Conservation (phyloP, 2,888 invertebrate species). For the Thalpophila matura region DNA sequence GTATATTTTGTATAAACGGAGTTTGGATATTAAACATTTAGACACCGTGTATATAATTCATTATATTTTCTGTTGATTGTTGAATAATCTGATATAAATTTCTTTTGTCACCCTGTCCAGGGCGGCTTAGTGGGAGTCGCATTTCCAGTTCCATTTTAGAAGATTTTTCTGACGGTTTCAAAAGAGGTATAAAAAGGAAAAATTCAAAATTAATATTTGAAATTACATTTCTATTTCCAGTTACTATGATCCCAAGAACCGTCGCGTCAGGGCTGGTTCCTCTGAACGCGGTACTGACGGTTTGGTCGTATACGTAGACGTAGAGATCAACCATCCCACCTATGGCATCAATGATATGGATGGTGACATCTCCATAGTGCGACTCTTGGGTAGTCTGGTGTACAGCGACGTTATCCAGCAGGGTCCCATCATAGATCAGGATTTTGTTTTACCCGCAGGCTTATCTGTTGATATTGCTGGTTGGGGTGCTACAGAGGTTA, state of each 20-base stretch:
- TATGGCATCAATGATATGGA: conserved; percentile 65
- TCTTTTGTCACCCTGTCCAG: too few relatives aligned
- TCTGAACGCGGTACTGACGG: conserved; percentile 74
- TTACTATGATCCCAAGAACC: conserved; percentile 52
- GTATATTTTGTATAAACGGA: too few relatives aligned
- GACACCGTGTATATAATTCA: too few relatives aligned
- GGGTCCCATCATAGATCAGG: conserved; percentile 61
- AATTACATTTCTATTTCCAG: conserved; percentile 54
- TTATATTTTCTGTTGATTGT: too few relatives aligned
- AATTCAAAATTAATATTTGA: too few relatives aligned
- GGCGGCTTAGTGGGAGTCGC: too few relatives aligned
- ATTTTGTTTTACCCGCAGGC: conserved; percentile 60
- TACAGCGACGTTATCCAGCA: conserved; percentile 64
- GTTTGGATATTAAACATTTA: too few relatives aligned
- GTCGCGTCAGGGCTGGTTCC: conserved; percentile 77
- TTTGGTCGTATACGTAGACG: conserved; percentile 56
- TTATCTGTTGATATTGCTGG: conserved; percentile 69
- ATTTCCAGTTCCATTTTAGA: too few relatives aligned
- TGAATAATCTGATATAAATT: too few relatives aligned
- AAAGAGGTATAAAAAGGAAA: too few relatives aligned
- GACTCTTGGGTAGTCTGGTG: conserved; percentile 55
- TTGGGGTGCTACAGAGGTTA: conserved; percentile 74
- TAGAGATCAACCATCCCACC: conserved; percentile 70
- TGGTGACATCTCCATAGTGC: conserved; percentile 73
- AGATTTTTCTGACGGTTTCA: too few relatives aligned